phyloP scores from a whole-genome alignment of 2,888 invertebrate genomes.

The Herminia tarsipennalis region DNA sequence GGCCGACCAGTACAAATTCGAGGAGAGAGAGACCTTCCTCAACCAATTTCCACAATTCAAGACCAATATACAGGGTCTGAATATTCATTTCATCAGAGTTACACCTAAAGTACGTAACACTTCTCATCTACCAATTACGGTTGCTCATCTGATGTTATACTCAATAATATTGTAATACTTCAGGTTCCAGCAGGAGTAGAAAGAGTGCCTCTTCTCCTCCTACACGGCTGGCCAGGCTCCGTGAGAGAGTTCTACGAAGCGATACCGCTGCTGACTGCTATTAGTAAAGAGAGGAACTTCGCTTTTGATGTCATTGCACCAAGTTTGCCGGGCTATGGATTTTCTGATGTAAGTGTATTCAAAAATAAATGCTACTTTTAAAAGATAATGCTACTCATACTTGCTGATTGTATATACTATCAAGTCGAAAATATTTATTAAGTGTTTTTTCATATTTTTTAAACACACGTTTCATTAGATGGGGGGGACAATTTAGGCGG shows the following conservation, averaged over 20 bases:
- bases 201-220: conserved; percentile 88
- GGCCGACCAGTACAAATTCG: conserved; percentile 89
- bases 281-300: conserved; percentile 80
- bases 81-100: conserved; percentile 84
- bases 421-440: no score
- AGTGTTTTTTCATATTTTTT: neutral
- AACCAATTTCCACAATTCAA: conserved; percentile 91
- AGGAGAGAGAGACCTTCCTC: conserved; percentile 86
- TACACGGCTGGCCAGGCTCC: conserved; percentile 95
- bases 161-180: neutral
- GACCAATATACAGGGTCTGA: conserved; percentile 90
- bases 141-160: no score
- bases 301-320: conserved; percentile 87
- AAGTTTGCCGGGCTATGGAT: conserved; percentile 82
- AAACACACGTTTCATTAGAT: no score
- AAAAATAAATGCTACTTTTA: neutral
- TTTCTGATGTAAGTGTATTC: conserved; percentile 68
- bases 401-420: no score
- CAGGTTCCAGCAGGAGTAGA: conserved; percentile 62
- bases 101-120: conserved; percentile 80
- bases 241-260: conserved; percentile 91
- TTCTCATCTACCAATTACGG: neutral
- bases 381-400: no score
- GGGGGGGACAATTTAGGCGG: no score
- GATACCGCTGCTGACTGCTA: conserved; percentile 87